Evolutionary conservation across 2,113 vertebrate genomes (phyloP).

Genomic region (Ammodramus savannarum): DNA sequence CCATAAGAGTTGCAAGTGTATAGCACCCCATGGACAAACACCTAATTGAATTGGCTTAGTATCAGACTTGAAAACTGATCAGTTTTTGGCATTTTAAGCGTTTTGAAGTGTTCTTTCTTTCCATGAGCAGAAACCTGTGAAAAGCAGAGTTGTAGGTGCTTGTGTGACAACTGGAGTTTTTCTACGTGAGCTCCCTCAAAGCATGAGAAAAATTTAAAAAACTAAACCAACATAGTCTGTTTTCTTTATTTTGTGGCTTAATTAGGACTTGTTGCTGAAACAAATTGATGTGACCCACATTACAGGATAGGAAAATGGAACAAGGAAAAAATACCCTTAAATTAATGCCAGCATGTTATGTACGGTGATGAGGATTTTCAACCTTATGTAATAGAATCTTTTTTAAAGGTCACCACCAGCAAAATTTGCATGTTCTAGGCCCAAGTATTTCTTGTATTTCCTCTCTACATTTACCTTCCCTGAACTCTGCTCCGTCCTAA

Average conservation of each 20-base stretch:
- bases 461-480: not conserved
- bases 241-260: constrained; percentile 20
- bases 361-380: not conserved
- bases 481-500: not conserved
- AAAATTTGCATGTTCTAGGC: not conserved
- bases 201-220: not conserved
- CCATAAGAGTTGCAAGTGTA: not conserved
- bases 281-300: constrained; percentile 23
- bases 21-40: not conserved
- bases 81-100: not conserved
- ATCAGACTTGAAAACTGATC: not conserved
- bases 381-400: constrained; percentile 28
- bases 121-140: not conserved
- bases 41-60: not conserved
- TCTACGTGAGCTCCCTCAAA: not conserved
- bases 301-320: constrained; percentile 31
- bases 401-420: constrained; percentile 36
- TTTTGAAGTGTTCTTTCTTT: not conserved
- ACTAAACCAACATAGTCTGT: not conserved
- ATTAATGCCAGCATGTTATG: not conserved
- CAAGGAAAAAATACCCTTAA: constrained; percentile 2
- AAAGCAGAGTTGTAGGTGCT: not conserved
- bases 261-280: constrained; percentile 31
- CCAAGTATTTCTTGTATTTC: constrained; percentile 32
- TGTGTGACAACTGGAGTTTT: not conserved